These are phyloP conservation scores for Montipora foliosa DNA, from an alignment of 64 coral and sea anemone genomes.

Conservation along the genomic window DNA sequence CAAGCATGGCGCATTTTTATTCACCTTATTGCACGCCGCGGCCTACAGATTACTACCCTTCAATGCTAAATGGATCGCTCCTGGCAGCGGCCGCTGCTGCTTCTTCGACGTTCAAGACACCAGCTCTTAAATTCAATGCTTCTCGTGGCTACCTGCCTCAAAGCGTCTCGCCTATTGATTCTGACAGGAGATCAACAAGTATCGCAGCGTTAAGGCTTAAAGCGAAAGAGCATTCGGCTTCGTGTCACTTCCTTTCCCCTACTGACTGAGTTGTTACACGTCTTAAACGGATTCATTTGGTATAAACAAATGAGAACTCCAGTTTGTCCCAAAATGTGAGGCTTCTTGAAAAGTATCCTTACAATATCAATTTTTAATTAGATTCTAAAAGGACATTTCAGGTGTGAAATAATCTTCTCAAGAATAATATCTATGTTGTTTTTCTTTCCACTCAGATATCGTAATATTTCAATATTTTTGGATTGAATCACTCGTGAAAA, in stretches of 20 bases:
- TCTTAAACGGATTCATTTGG: not conserved
- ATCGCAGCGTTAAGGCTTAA: conserved; percentile 80
- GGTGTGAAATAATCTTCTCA: not conserved
- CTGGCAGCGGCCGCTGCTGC: conserved; percentile 15
- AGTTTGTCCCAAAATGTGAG: not conserved
- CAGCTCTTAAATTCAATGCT: conserved; percentile 60
- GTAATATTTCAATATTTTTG: not conserved
- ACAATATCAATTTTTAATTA: conserved; percentile 50
- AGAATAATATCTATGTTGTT: not conserved
- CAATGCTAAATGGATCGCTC: conserved; percentile 56
- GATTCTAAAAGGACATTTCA: conserved; percentile 27
- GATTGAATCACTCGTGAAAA: conserved; percentile 19
- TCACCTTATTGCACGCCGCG: conserved; percentile 60
- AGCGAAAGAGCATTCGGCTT: conserved; percentile 84
- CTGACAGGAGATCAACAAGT: conserved; percentile 79
- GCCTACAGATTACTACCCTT: conserved; percentile 63
- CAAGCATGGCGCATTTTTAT: conserved; percentile 48
- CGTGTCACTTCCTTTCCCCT: conserved; percentile 23
- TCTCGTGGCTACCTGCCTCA: conserved; percentile 39
- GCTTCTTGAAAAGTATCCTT: not conserved
- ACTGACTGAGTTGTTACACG: not conserved
- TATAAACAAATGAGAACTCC: too few species aligned
- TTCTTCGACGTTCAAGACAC: conserved; percentile 59
- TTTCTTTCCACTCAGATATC: not conserved
- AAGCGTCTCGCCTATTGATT: not conserved